phyloP scores from a whole-genome alignment of 2,888 invertebrate genomes.

The Eustalomyia histrio region DNA sequence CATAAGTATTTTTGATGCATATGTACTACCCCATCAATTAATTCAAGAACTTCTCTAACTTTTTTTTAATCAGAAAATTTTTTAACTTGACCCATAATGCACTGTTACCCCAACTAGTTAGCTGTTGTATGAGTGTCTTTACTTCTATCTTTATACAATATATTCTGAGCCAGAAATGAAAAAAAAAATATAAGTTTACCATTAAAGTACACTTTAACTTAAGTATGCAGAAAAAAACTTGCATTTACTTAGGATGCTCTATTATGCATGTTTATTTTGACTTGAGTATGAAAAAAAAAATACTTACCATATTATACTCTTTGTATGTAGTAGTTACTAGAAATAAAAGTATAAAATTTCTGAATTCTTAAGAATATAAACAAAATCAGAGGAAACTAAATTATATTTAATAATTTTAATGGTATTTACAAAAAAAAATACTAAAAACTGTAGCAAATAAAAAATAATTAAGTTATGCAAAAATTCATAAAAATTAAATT shows the following conservation, averaged over 20 bases:
- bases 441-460: not conserved
- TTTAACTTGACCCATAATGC: not conserved
- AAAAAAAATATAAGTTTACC: slow-evolving; percentile 42
- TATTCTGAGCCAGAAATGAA: not conserved
- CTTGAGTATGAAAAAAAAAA: slow-evolving; percentile 62
- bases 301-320: slow-evolving; percentile 14
- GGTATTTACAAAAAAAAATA: not conserved
- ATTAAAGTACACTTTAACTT: slow-evolving; percentile 71
- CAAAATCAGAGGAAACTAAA: not conserved
- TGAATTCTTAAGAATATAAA: not conserved
- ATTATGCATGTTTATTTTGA: slow-evolving; percentile 76
- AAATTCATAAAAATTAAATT: slow-evolving; percentile 2
- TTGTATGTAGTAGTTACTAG: slow-evolving; percentile 2
- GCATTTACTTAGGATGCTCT: slow-evolving; percentile 74
- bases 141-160: slow-evolving; percentile 15
- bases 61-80: not conserved
- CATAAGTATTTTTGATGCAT: no score
- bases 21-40: no score
- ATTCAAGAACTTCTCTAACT: not conserved
- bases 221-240: slow-evolving; percentile 76
- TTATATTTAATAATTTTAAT: slow-evolving; percentile 31
- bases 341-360: not conserved
- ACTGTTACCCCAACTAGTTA: slow-evolving; percentile 4
- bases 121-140: slow-evolving; percentile 18
- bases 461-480: not conserved